Base-by-base conservation (phyloP, 2,797 vertebrate species). In the Melanotaenia boesemani region DNA sequence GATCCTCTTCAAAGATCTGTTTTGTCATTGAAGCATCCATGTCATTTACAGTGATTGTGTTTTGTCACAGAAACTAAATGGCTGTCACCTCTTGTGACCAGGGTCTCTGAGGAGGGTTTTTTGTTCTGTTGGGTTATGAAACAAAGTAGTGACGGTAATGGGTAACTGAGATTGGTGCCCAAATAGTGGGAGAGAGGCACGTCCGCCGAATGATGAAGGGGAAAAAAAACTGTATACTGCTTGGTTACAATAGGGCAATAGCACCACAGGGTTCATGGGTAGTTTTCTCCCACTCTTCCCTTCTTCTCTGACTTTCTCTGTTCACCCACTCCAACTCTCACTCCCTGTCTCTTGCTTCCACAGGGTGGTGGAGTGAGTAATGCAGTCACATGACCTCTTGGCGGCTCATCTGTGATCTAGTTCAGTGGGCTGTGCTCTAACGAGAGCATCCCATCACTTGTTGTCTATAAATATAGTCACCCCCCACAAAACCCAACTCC, bases 381-480 rank as follows among this genome's bases (percentile, higher is more conserved):
- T 93, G 85, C 30, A 74, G 92, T 94, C 93, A 95, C 93, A 93
- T 95, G 92, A 93, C 93, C 92, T 87, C 79, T 88, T 76, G 81
- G 90, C 82, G 85, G 89, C 78, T 63, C 4, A 69, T 90, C 90
- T 95, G 92, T 95, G 92, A 95, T 94, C 89, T 87, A 80, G 92
- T 84, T 89, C 88, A 93, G 80, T 94, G 92, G 92, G 88, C 91
- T 87, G 54, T 90, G 80, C 77, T 34, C 89, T 94, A 93, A 95
- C 80, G 68, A 91, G 91, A 90, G 92, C 92, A 91, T 93, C 93
- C 90, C 92, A 94, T 92, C 89, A 91, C 88, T 94, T 94, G 94
- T 93, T 93, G 92, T 93, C 92, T 94, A 92, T 94, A 94, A 94
- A 94, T 94, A 94, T 92, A 65, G 72, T 86, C 89, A 87, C 87